These are phyloP conservation scores for Tetragnatha versicolor DNA, from an alignment of 1,140 invertebrate species.

Conservation along the genomic window DNA sequence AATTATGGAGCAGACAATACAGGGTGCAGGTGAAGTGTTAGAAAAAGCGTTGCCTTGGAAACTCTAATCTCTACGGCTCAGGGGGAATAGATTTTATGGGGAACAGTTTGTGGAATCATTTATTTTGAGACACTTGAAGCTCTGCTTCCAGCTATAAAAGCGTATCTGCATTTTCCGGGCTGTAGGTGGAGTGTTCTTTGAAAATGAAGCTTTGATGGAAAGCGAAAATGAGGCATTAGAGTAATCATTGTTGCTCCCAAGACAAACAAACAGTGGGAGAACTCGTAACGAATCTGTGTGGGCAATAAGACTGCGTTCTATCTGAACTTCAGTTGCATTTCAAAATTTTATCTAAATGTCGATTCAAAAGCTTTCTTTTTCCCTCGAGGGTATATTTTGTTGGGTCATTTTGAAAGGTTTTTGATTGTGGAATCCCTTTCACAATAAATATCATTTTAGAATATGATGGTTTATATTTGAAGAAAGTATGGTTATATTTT, in stretches of 20 bases:
- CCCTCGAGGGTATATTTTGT: too few species aligned
- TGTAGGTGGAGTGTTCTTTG: too few species aligned
- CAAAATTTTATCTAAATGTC: too few species aligned
- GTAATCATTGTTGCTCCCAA: slow-evolving; percentile 10
- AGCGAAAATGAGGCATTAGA: slow-evolving; percentile 17
- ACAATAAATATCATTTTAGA: too few species aligned
- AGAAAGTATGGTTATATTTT: too few species aligned
- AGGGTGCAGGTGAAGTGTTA: slow-evolving; percentile 21
- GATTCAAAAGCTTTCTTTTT: too few species aligned
- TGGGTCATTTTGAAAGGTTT: too few species aligned
- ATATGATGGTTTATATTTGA: too few species aligned
- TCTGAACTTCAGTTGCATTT: too few species aligned
- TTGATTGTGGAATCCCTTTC: too few species aligned
- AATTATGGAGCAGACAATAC: slow-evolving; percentile 38
- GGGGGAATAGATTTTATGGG: slow-evolving; percentile 41
- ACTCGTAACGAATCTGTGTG: slow-evolving; percentile 12
- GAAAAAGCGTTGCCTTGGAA: slow-evolving; percentile 17
- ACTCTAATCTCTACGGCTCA: slow-evolving; percentile 42
- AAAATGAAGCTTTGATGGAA: too few species aligned
- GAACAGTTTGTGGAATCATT: slow-evolving; percentile 52
- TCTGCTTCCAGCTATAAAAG: slow-evolving; percentile 31
- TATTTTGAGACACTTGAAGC: slow-evolving; percentile 45
- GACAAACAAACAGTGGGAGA: not conserved
- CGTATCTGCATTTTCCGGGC: slow-evolving; percentile 44
- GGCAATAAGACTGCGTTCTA: too few species aligned